Evolutionary conservation across 1,140 invertebrate species (phyloP), one percentile per base, ranked within the genome.

Genomic region (Calliphora vicina): DNA sequence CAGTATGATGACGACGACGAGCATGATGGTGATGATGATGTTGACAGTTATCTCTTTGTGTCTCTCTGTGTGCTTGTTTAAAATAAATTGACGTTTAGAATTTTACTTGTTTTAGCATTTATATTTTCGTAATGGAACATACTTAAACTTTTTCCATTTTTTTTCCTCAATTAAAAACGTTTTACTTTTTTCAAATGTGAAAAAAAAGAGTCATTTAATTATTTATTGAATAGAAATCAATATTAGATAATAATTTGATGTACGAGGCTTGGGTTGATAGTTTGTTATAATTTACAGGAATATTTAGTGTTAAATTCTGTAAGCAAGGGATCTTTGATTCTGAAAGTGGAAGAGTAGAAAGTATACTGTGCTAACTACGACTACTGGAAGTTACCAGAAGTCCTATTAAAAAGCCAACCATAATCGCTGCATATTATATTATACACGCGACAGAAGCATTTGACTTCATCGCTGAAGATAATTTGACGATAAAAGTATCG

Each of bases 241-340:
- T 50, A 6, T 50, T 35, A 35, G 45, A 50, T 45, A 45, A 45
- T 45, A 6, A 45, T 50, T 50, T 50, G 2, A 50, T 6, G 15
- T 50, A 15, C 45, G 45, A 50, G 45, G 45, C 5, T 45, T 83
- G 26, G 93, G 94, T 94, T n/a, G n/a, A n/a, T n/a, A n/a, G n/a
- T n/a, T n/a, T n/a, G n/a, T n/a, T n/a, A n/a, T n/a, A n/a, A n/a
- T n/a, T n/a, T n/a, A n/a, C n/a, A n/a, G n/a, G n/a, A n/a, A n/a
- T n/a, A n/a, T n/a, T n/a, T n/a, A n/a, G n/a, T n/a, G n/a, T n/a
- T n/a, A n/a, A n/a, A n/a, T n/a, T n/a, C n/a, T n/a, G n/a, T n/a
- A n/a, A n/a, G n/a, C n/a, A n/a, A n/a, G n/a, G n/a, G n/a, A n/a
- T n/a, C n/a, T n/a, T n/a, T n/a, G n/a, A n/a, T n/a, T n/a, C n/a